phyloP scores from a whole-genome alignment of 2,888 invertebrate genomes.

The Drepana falcataria region DNA sequence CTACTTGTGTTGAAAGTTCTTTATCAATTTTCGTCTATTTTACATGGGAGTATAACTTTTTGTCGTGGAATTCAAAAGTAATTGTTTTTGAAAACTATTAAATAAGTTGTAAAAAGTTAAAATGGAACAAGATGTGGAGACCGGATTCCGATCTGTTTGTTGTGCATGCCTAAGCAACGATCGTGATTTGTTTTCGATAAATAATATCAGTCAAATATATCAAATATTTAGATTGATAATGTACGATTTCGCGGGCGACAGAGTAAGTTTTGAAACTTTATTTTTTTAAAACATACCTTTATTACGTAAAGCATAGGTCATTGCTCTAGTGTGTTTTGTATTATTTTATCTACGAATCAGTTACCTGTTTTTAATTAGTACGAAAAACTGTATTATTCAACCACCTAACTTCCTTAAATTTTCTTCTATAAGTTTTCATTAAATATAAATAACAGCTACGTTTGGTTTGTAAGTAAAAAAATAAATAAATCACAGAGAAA shows the following conservation, averaged over 20 bases:
- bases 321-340: background rate
- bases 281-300: slow-evolving; percentile 1
- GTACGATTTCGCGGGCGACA: slow-evolving; percentile 64
- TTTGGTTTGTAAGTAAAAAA: too few species aligned
- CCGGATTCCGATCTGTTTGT: slow-evolving; percentile 47
- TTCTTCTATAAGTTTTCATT: too few species aligned
- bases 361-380: too few species aligned
- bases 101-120: slow-evolving; percentile 19
- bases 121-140: slow-evolving; percentile 70
- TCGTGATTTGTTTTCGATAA: slow-evolving; percentile 52
- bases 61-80: slow-evolving; percentile 64
- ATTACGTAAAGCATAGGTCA: slow-evolving; percentile 26
- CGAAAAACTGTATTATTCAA: too few species aligned
- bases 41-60: slow-evolving; percentile 77
- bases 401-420: too few species aligned
- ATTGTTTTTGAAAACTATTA: slow-evolving; percentile 23
- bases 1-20: slow-evolving; percentile 53
- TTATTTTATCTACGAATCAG: background rate
- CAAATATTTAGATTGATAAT: slow-evolving; percentile 61
- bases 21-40: slow-evolving; percentile 71
- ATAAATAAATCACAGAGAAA: too few species aligned
- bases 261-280: slow-evolving; percentile 42
- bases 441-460: too few species aligned
- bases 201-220: slow-evolving; percentile 40
- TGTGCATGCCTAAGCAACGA: slow-evolving; percentile 62